Percentiles rank a stretch among this genome's conserved stretches.
Evolutionary conservation across 2,888 invertebrate species (phyloP).

Genomic region (Dryomyza anilis): DNA sequence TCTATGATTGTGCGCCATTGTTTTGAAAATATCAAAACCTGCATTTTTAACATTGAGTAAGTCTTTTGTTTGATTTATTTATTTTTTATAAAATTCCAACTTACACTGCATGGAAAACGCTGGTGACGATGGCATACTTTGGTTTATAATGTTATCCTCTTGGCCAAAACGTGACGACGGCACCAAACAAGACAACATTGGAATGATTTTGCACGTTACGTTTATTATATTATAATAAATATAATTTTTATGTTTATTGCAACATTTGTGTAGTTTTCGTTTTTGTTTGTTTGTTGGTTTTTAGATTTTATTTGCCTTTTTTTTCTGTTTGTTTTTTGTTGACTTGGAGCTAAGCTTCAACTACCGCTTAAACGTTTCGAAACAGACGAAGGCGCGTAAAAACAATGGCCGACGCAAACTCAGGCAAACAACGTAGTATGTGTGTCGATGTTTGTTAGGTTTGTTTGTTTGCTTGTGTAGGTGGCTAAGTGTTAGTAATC

Average conservation of each 20-base stretch:
- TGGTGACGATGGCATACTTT: conserved; percentile 62
- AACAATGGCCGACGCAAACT: conserved; percentile 4
- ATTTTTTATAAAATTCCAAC: no score
- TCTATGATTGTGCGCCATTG: no score
- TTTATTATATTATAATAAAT: not conserved
- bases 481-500: not conserved
- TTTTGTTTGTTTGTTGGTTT: not conserved
- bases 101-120: conserved; percentile 62
- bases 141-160: conserved; percentile 60
- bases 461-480: not conserved
- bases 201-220: conserved; percentile 44
- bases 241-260: not conserved
- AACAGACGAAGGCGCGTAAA: no score
- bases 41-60: no score
- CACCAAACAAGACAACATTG: conserved; percentile 63
- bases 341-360: no score
- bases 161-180: conserved; percentile 62
- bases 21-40: no score
- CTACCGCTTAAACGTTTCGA: no score
- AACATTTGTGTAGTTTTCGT: not conserved
- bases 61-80: no score
- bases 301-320: not conserved
- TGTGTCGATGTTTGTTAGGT: not conserved
- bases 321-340: conserved; percentile 1
- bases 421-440: no score